phyloP scores from a whole-genome alignment of 2,797 vertebrate genomes.

The Mus spretus region DNA sequence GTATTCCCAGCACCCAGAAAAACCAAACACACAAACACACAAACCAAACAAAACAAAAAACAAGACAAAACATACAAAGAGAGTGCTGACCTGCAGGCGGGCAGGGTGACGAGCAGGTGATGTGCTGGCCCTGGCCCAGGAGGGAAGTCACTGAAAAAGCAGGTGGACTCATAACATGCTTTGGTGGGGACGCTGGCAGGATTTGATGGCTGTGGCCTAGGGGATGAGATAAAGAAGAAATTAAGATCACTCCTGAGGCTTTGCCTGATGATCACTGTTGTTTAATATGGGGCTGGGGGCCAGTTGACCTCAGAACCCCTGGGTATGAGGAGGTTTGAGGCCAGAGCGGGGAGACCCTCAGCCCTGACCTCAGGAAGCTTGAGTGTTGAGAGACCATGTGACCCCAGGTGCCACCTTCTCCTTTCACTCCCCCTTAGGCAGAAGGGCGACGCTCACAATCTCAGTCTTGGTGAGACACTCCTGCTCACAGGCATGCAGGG shows the following conservation, averaged over 20 bases:
- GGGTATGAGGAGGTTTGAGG: not conserved
- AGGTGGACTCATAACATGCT: not conserved
- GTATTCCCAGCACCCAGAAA: not conserved
- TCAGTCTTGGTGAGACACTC: slow-evolving; percentile 35
- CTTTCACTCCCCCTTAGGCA: not conserved
- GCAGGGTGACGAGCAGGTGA: not conserved
- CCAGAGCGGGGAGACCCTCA: not conserved
- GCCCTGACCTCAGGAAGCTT: not conserved
- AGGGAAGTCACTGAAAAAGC: not conserved
- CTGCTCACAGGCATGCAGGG: not conserved
- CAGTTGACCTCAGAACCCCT: not conserved
- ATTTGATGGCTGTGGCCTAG: too few relatives aligned
- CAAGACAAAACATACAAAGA: not conserved
- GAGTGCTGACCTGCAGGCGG: not conserved
- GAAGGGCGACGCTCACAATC: slow-evolving; percentile 29
- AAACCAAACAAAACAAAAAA: not conserved
- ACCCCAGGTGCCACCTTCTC: slow-evolving; percentile 1
- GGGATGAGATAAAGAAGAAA: not conserved
- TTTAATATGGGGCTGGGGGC: too few relatives aligned
- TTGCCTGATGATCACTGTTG: not conserved
- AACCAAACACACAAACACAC: not conserved
- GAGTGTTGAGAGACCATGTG: not conserved
- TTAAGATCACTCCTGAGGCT: not conserved
- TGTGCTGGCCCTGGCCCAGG: not conserved
- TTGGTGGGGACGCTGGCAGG: not conserved